phyloP scores from a whole-genome alignment of 1,140 invertebrate species.

The Metaphire vulgaris region DNA sequence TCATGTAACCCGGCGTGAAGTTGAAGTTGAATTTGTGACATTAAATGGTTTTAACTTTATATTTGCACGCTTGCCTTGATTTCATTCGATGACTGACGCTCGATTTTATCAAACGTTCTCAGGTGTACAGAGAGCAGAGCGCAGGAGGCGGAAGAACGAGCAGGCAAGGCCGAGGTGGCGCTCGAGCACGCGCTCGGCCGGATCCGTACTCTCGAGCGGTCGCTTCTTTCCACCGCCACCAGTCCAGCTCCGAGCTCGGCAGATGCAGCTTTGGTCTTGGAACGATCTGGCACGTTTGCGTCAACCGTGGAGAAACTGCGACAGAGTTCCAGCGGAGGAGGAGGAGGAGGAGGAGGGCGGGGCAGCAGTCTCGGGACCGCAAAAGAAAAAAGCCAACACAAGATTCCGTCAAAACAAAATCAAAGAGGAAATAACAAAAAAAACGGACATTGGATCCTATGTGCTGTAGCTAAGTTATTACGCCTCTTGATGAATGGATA shows the following conservation, averaged over 20 bases:
- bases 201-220: not conserved
- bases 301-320: not conserved
- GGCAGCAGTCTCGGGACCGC: not conserved
- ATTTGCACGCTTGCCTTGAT: too few species aligned
- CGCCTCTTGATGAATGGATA: too few species aligned
- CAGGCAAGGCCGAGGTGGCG: not conserved
- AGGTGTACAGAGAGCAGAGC: not conserved
- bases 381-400: not conserved
- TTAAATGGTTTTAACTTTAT: too few species aligned
- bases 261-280: not conserved
- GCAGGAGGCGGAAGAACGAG: not conserved
- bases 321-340: not conserved
- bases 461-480: too few species aligned
- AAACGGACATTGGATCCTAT: too few species aligned
- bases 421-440: not conserved
- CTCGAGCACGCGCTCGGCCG: not conserved
- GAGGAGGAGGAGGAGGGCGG: too few species aligned
- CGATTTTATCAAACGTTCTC: not conserved
- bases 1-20: too few species aligned
- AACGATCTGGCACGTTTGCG: not conserved
- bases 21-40: too few species aligned
- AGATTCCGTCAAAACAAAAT: not conserved
- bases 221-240: not conserved
- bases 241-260: not conserved
- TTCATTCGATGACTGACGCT: not conserved